Evolutionary conservation across 2,888 invertebrate genomes (phyloP).

Genomic region (Calameuta idolon): DNA sequence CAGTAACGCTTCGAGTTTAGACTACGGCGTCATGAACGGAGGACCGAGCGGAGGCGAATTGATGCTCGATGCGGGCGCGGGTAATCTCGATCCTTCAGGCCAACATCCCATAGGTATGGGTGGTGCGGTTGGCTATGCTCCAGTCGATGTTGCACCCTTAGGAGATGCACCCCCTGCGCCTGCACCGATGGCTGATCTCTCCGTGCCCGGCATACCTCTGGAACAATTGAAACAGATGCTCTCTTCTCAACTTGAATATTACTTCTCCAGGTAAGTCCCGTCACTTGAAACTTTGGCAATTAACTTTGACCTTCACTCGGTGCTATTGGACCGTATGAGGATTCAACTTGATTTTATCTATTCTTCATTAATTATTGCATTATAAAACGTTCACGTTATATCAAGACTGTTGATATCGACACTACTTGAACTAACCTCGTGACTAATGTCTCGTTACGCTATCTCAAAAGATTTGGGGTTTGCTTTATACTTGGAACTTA

Average conservation of each 20-base stretch:
- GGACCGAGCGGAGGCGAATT: slow-evolving; percentile 58
- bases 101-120: slow-evolving; percentile 64
- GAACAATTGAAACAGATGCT: slow-evolving; percentile 84
- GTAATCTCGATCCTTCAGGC: slow-evolving; percentile 56
- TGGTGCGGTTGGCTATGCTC: slow-evolving; percentile 61
- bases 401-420: neutral
- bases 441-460: neutral
- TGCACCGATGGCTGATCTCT: slow-evolving; percentile 67
- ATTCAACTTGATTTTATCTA: neutral
- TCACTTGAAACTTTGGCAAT: neutral
- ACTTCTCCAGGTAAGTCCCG: slow-evolving; percentile 81
- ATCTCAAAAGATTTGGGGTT: neutral
- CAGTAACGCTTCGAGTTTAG: slow-evolving; percentile 58
- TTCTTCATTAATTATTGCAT: neutral
- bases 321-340: neutral
- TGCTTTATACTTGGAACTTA: neutral
- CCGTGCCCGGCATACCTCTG: slow-evolving; percentile 72
- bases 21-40: slow-evolving; percentile 66
- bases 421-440: neutral
- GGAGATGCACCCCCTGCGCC: slow-evolving; percentile 68
- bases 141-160: slow-evolving; percentile 58
- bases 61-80: slow-evolving; percentile 61
- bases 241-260: slow-evolving; percentile 87
- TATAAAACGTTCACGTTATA: neutral
- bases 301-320: neutral